A percentile compares a stretch with the other conserved stretches of the same genome.
Evolutionary conservation across 2,113 vertebrate species (phyloP).

Genomic region (Peromyscus maniculatus): DNA sequence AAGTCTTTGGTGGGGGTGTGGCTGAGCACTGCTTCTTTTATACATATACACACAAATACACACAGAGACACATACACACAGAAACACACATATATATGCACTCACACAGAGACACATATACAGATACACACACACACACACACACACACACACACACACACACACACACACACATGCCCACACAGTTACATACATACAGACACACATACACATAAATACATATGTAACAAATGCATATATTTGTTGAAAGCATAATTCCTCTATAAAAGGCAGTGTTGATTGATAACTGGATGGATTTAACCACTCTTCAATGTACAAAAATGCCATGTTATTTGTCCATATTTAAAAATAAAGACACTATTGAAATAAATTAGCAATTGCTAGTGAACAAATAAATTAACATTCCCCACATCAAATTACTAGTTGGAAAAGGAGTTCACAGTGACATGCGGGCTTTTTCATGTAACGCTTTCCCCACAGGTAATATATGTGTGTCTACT

Average conservation of each 20-base stretch:
- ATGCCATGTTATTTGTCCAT: background rate
- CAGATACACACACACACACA: fast-evolving
- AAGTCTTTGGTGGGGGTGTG: too few relatives aligned
- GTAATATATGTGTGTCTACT: fast-evolving
- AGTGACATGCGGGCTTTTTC: background rate
- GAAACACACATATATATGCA: background rate
- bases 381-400: background rate
- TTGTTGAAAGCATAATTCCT: background rate
- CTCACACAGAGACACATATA: background rate
- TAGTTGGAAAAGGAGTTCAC: background rate
- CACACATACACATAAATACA: background rate
- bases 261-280: background rate
- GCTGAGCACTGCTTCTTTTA: background rate
- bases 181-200: background rate
- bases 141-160: background rate
- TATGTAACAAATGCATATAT: background rate
- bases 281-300: background rate
- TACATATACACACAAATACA: too few relatives aligned
- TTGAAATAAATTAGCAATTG: background rate
- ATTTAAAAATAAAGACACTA: background rate
- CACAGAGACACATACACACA: background rate
- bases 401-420: background rate
- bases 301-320: background rate
- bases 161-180: background rate
- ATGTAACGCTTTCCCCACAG: fast-evolving